Evolutionary conservation across 1,140 invertebrate genomes (phyloP), one percentile per base, ranked within the genome.

Genomic region (Solenopsis fugax): DNA sequence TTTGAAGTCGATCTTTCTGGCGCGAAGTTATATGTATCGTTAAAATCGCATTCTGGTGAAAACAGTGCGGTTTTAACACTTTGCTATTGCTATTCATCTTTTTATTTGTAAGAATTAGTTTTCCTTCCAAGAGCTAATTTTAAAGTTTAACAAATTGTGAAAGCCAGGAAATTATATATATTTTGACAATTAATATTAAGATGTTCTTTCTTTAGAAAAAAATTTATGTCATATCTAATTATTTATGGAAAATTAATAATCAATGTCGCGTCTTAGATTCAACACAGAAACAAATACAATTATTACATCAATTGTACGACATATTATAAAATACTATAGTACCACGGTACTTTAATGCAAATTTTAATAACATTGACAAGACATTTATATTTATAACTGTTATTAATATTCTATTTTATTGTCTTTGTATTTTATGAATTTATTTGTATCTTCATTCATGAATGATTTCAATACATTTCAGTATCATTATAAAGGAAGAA

Each of bases 261-360:
- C 48, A 54, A 21, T 54, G 9, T 1, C 9, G 7, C 4, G 34
- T 54, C 10, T 72, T 13, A 37, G 16, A 4, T 7, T 34, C 0
- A 12, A 37, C 5, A n/a, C 52, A 52, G 52, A 56, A n/a, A 54
- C 41, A 37, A 73, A 58, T 6, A 0, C 4, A 3, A 56, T 58
- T 75, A 58, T 56, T 73, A n/a, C 52, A 69, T 69, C 41, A 73
- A 54, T 72, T 24, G n/a, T 48, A 71, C 6, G 21, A 71, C 16
- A 54, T 5, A 10, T 21, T 13, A 56, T 37, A 12, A 56, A 52
- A 16, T 16, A 21, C 41, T 29, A 12, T 10, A 73, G 29, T 21
- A 16, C 13, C 4, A 18, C 2, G 41, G 7, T 58, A 75, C 2
- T 75, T 21, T 21, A 16, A 41, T 75, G 12, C 29, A 3, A 21